Conservation (phyloP, 2,113 vertebrate species). For the Xyliphius kryptos region DNA sequence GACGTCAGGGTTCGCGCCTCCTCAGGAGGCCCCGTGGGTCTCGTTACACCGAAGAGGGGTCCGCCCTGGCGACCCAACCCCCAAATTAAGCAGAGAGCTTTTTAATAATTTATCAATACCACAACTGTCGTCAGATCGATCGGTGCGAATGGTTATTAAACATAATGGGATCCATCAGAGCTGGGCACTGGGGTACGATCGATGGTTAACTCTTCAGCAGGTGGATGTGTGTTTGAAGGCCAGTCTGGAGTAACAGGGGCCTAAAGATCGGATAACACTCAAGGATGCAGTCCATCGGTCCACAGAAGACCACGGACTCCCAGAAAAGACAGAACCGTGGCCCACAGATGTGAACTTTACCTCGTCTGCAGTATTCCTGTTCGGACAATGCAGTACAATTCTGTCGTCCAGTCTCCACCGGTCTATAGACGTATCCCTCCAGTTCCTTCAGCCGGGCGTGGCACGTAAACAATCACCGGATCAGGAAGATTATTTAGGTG, state of each 20-base stretch:
- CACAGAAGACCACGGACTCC: too few relatives aligned
- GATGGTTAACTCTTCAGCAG: slow-evolving; percentile 61
- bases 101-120: slow-evolving; percentile 88
- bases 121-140: slow-evolving; percentile 68
- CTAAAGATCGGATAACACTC: neutral
- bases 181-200: slow-evolving; percentile 62
- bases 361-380: slow-evolving; percentile 49
- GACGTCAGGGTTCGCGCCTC: slow-evolving; percentile 64
- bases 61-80: slow-evolving; percentile 62
- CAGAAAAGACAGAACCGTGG: neutral
- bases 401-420: too few relatives aligned
- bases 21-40: slow-evolving; percentile 66
- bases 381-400: too few relatives aligned
- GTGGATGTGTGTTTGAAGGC: too few relatives aligned
- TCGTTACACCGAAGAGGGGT: slow-evolving; percentile 71
- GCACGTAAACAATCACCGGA: slow-evolving; percentile 60
- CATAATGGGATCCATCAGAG: slow-evolving; percentile 59
- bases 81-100: slow-evolving; percentile 73
- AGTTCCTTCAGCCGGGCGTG: slow-evolving; percentile 49
- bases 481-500: slow-evolving; percentile 52
- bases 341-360: neutral
- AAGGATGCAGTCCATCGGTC: neutral
- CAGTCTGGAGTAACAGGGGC: too few relatives aligned
- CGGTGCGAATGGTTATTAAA: slow-evolving; percentile 72
- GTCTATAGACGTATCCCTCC: slow-evolving; percentile 50